A percentile compares a stretch with the other conserved stretches of the same genome.
Conservation (phyloP, 2,113 vertebrate species). For the Gymnobelideus leadbeateri region DNA sequence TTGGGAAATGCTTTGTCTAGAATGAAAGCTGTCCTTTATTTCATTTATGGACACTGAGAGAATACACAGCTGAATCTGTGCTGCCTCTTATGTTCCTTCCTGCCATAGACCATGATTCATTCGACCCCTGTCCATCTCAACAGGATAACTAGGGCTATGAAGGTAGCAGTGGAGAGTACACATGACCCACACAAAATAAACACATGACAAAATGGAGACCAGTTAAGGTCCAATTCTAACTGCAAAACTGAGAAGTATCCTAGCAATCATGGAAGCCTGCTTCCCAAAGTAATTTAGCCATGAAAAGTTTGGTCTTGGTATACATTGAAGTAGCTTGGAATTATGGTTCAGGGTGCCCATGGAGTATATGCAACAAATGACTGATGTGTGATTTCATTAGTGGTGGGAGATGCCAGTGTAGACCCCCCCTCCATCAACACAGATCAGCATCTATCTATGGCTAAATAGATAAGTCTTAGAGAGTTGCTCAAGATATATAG, state of each 20-base stretch:
- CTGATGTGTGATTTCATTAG: not conserved
- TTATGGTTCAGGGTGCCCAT: not conserved
- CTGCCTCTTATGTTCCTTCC: not conserved
- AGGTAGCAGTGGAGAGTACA: not conserved
- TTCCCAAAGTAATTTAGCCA: not conserved
- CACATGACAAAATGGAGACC: not conserved
- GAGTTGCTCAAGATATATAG: not conserved
- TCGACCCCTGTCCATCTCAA: conserved; percentile 16
- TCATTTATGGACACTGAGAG: not conserved
- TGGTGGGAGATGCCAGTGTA: not conserved
- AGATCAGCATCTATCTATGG: not conserved
- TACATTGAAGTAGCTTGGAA: not conserved
- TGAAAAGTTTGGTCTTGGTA: not conserved
- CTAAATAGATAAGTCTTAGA: not conserved
- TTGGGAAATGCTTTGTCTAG: not conserved
- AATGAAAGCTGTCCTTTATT: not conserved
- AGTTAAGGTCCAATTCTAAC: not conserved
- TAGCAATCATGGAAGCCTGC: not conserved
- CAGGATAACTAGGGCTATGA: conserved; percentile 41
- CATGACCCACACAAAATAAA: conserved; percentile 47
- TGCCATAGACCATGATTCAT: not conserved
- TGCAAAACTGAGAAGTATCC: not conserved
- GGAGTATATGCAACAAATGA: not conserved
- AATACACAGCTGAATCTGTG: not conserved
- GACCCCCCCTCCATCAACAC: not conserved